Evolutionary conservation across 1,140 invertebrate genomes (phyloP).

Genomic region (Zaprionus africanus): DNA sequence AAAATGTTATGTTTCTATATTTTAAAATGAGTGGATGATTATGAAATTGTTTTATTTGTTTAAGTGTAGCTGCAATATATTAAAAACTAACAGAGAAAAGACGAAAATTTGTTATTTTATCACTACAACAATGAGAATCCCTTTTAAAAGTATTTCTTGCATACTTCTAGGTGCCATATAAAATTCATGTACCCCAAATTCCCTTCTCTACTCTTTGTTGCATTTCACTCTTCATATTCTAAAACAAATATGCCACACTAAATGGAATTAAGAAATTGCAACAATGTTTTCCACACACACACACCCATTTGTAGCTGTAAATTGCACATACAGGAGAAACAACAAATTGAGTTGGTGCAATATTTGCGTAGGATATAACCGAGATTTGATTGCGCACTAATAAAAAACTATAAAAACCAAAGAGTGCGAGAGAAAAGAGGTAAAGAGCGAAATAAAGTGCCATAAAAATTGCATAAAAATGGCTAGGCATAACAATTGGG

Average conservation of each 20-base stretch:
- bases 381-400: not conserved
- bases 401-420: slow-evolving; percentile 4
- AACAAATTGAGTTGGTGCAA: not conserved
- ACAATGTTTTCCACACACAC: not conserved
- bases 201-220: too few species aligned
- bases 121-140: too few species aligned
- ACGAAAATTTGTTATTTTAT: too few species aligned
- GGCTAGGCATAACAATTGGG: not conserved
- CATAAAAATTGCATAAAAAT: slow-evolving; percentile 10
- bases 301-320: not conserved
- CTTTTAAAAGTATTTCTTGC: not conserved
- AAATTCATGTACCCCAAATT: too few species aligned
- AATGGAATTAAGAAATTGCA: slow-evolving; percentile 1
- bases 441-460: not conserved
- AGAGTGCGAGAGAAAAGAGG: slow-evolving; percentile 1
- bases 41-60: too few species aligned
- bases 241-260: not conserved
- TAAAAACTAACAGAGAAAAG: too few species aligned
- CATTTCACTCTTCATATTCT: not conserved
- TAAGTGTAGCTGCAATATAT: too few species aligned
- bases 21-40: too few species aligned
- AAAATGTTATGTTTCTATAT: too few species aligned
- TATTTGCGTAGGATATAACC: not conserved
- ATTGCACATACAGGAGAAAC: not conserved
- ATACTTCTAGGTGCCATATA: not conserved